Evolutionary conservation across 1,140 invertebrate species (phyloP).

Genomic region (Drosophila sucinea): DNA sequence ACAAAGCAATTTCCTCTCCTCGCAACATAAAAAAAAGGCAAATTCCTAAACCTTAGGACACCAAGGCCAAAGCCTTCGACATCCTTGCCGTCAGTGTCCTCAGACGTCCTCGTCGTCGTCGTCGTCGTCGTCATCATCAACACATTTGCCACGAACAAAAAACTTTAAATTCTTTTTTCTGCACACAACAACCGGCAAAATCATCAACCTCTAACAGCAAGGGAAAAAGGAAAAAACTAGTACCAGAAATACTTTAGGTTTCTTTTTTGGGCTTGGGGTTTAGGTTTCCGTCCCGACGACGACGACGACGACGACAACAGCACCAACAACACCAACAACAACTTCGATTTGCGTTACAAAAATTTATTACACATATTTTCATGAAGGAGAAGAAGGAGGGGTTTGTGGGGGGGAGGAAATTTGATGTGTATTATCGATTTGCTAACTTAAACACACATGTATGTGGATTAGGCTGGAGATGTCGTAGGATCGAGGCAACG

Average conservation of each 20-base stretch:
- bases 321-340: conserved; percentile 26
- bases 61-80: conserved; percentile 43
- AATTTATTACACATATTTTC: conserved; percentile 64
- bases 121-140: conserved; percentile 28
- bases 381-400: background rate
- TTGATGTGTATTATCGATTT: conserved; percentile 65
- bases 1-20: conserved; percentile 43
- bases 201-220: conserved; percentile 26
- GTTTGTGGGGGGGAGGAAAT: background rate
- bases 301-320: too few relatives aligned
- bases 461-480: conserved; percentile 27
- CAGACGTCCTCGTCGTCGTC: background rate
- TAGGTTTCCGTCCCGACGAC: too few relatives aligned
- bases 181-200: conserved; percentile 21
- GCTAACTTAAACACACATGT: conserved; percentile 15
- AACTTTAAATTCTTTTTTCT: conserved; percentile 33
- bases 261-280: background rate
- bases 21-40: conserved; percentile 25
- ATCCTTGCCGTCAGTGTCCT: conserved; percentile 12
- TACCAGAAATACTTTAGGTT: conserved; percentile 8
- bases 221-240: conserved; percentile 21
- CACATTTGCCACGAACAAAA: conserved; percentile 51
- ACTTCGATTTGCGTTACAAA: conserved; percentile 53
- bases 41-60: conserved; percentile 29
- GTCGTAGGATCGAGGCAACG: conserved; percentile 18